A percentile compares a stretch with the other conserved stretches of the same genome.
These are phyloP conservation scores for Crypturellus undulatus DNA, from an alignment of 2,113 vertebrate species.

Conservation along the genomic window DNA sequence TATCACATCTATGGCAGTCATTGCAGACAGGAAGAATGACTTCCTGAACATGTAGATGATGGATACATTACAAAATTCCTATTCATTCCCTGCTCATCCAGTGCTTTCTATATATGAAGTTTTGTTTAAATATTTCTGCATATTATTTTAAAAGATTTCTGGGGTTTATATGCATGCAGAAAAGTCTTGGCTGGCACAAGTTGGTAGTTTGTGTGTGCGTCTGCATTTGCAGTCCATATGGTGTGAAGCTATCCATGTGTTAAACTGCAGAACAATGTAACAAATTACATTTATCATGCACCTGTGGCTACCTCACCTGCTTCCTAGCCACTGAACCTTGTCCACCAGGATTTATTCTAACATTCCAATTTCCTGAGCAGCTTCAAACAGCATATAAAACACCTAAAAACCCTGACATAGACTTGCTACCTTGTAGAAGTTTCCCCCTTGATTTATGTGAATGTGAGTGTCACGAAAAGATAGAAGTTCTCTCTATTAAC, in stretches of 20 bases:
- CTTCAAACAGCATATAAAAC: slow-evolving; percentile 22
- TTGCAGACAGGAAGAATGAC: neutral
- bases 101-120: neutral
- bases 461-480: neutral
- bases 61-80: neutral
- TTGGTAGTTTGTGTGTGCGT: neutral
- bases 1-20: neutral
- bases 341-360: slow-evolving; percentile 49
- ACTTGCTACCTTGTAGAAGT: neutral
- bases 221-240: slow-evolving; percentile 30
- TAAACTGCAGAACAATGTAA: slow-evolving; percentile 62
- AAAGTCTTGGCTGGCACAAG: neutral
- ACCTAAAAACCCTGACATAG: neutral
- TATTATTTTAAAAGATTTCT: neutral
- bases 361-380: slow-evolving; percentile 20
- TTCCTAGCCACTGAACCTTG: slow-evolving; percentile 47
- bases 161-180: neutral
- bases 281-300: slow-evolving; percentile 66
- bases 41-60: neutral
- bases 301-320: slow-evolving; percentile 62
- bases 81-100: neutral
- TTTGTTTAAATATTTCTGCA: neutral
- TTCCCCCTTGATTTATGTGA: neutral
- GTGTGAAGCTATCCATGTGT: slow-evolving; percentile 55
- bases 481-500: neutral